These are phyloP conservation scores for Trematocara stigmaticum DNA, from an alignment of 2,113 vertebrate genomes.

Conservation along the genomic window DNA sequence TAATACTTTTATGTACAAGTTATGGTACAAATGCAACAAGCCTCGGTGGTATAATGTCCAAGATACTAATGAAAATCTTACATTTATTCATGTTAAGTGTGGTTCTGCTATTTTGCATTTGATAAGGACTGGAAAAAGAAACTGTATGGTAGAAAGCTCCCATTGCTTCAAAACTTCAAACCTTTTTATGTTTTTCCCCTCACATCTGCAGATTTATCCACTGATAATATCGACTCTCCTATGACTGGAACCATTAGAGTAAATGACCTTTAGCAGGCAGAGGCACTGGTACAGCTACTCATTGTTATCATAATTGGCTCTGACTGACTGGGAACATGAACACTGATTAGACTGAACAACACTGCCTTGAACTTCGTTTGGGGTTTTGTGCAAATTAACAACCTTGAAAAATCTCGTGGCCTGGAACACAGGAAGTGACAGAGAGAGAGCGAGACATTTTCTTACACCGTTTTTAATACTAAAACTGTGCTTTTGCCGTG, in stretches of 20 bases:
- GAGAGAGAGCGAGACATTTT: fast-evolving
- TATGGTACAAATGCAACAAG: neutral
- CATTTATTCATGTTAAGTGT: neutral
- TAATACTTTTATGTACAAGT: neutral
- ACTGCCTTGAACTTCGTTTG: neutral
- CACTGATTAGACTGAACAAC: conserved; percentile 26
- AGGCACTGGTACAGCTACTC: neutral
- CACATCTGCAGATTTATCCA: neutral
- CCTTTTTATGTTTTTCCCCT: neutral
- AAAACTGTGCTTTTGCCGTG: neutral
- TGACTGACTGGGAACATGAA: neutral
- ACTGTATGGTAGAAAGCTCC: neutral
- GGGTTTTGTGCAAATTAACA: conserved; percentile 20
- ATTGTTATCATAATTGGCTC: conserved; percentile 28
- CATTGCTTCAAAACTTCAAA: neutral
- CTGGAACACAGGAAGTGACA: neutral
- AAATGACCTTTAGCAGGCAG: conserved; percentile 3
- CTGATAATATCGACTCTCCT: neutral
- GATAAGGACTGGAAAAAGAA: neutral
- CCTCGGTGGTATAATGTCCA: neutral
- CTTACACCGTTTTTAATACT: neutral
- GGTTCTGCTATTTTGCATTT: neutral
- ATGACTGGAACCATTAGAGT: neutral
- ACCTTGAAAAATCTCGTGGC: neutral
- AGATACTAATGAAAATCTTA: neutral